Evolutionary conservation across 2,888 invertebrate genomes (phyloP).

Genomic region (Leucoptera coffeella): DNA sequence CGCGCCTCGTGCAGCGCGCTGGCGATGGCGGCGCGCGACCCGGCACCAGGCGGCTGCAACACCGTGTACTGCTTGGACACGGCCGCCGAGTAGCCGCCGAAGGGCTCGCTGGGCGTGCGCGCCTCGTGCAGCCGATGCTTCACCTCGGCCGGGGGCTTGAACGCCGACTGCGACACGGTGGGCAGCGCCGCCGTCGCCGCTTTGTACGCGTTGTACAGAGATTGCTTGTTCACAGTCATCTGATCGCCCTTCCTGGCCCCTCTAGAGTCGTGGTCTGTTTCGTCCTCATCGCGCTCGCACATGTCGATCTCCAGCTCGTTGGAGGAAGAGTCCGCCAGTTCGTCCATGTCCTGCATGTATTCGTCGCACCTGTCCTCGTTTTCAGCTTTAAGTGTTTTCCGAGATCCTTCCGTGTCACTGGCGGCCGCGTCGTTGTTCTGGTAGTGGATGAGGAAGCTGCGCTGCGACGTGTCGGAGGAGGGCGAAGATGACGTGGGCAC

Average conservation of each 20-base stretch:
- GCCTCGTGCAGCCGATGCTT: constrained; percentile 43
- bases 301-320: constrained; percentile 75
- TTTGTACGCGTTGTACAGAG: constrained; percentile 48
- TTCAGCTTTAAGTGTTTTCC: constrained; percentile 12
- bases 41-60: constrained; percentile 74
- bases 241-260: constrained; percentile 47
- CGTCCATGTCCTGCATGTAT: constrained; percentile 65
- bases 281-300: constrained; percentile 64
- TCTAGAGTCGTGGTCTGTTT: constrained; percentile 55
- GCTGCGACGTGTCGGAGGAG: constrained; percentile 56
- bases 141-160: constrained; percentile 68
- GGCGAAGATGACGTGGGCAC: constrained; percentile 61
- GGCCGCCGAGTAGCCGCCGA: constrained; percentile 63
- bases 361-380: constrained; percentile 10
- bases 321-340: constrained; percentile 69
- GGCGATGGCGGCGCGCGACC: constrained; percentile 76
- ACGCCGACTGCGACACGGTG: constrained; percentile 74
- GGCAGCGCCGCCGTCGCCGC: constrained; percentile 51
- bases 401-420: too few species aligned
- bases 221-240: constrained; percentile 42
- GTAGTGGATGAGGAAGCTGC: constrained; percentile 54
- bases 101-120: constrained; percentile 59
- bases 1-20: constrained; percentile 73
- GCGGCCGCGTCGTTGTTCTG: too few species aligned
- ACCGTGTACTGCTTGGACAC: constrained; percentile 81